Evolutionary conservation across 2,888 invertebrate genomes (phyloP).

Genomic region (Volucella zonaria): DNA sequence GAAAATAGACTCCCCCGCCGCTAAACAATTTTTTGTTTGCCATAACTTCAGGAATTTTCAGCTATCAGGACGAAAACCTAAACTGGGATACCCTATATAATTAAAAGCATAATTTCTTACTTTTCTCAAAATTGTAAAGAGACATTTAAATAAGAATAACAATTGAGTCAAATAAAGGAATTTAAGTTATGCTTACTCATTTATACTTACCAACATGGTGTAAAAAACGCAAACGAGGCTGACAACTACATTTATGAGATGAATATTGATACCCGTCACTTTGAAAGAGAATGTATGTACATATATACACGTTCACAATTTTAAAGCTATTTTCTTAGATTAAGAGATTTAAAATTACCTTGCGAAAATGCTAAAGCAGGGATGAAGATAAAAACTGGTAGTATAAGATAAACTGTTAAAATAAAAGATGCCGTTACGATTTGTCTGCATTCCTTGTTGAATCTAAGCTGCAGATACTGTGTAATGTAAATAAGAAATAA

Average conservation of each 20-base stretch:
- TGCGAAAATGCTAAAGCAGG: constrained; percentile 81
- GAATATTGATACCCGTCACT: constrained; percentile 85
- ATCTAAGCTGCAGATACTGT: constrained; percentile 81
- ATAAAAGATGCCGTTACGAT: constrained; percentile 79
- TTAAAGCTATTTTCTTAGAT: not conserved
- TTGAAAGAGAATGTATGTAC: constrained; percentile 70
- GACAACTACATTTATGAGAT: constrained; percentile 84
- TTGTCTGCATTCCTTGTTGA: constrained; percentile 78
- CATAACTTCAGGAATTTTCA: too few species aligned
- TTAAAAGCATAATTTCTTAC: not conserved
- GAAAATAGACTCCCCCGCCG: too few species aligned
- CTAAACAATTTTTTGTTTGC: too few species aligned
- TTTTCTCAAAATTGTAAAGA: not conserved
- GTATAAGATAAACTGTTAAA: constrained; percentile 77
- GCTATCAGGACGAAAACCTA: too few species aligned
- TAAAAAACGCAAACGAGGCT: constrained; percentile 85
- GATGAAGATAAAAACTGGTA: constrained; percentile 80
- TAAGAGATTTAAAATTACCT: constrained; percentile 76
- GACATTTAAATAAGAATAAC: not conserved
- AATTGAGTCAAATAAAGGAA: not conserved
- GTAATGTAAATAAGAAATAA: constrained; percentile 15
- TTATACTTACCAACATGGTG: constrained; percentile 84
- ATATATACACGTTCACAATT: not conserved
- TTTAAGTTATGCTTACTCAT: too few species aligned
- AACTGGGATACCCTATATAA: too few species aligned